Percentiles rank a stretch among this genome's conserved stretches.
Conservation (phyloP, 2,797 vertebrate species). For the Orientallactaga sibirica region DNA sequence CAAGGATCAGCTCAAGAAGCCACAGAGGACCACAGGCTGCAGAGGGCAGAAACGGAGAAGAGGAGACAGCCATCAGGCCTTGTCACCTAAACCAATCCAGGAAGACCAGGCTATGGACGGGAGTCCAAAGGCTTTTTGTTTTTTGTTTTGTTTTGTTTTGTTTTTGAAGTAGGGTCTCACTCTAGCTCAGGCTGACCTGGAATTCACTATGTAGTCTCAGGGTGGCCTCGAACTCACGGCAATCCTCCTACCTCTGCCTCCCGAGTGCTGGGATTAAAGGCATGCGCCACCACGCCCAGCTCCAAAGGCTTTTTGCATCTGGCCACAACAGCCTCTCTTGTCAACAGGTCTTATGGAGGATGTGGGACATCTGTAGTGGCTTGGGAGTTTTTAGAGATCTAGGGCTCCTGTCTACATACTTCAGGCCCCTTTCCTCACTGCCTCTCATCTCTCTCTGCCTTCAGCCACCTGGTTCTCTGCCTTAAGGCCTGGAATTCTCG, state of each 20-base stretch:
- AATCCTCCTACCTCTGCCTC: too few relatives aligned
- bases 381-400: background rate
- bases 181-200: too few relatives aligned
- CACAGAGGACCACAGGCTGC: background rate
- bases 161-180: too few relatives aligned
- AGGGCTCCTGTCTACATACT: background rate
- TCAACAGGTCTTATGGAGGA: background rate
- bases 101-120: background rate
- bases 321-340: background rate
- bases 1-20: background rate
- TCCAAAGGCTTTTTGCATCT: background rate
- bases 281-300: too few relatives aligned
- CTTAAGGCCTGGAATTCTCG: background rate
- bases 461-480: background rate
- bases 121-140: too few relatives aligned
- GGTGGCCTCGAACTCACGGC: too few relatives aligned
- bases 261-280: too few relatives aligned
- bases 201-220: too few relatives aligned
- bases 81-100: background rate
- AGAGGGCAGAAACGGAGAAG: background rate
- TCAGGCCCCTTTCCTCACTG: background rate
- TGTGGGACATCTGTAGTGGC: background rate
- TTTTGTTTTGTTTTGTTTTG: too few relatives aligned
- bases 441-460: background rate
- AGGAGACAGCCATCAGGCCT: background rate